Evolutionary conservation across 1,140 invertebrate species (phyloP), one percentile per base, ranked within the genome.

Genomic region (Triops cancriformis): DNA sequence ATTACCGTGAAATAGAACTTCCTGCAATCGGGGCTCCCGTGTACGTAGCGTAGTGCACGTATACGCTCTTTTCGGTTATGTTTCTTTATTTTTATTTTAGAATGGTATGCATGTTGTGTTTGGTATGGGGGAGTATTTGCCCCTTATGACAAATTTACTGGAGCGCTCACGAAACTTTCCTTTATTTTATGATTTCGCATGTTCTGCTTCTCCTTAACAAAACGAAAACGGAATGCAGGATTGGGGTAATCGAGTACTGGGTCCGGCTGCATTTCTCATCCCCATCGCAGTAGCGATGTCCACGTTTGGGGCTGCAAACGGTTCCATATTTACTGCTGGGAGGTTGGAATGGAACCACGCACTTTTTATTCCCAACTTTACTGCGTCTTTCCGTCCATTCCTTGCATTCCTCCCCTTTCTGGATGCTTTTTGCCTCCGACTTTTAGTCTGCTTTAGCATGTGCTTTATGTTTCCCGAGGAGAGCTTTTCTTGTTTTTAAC

Each of bases 251-350:
- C 37, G 43, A 76, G 42, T 28, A 11, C 28, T 93, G 0, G 88
- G 89, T 0, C 84, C 85, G 0, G 85, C 88, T 64, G 85, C 85
- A 64, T 90, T 91, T 75, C 76, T 89, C 0, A 91, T 93, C 80
- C 91, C 92, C 0, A 80, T 93, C 0, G 90, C 91, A 3, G 91
- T 93, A 5, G 90, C 90, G 10, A 84, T 92, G 10, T 89, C 91
- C 2, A 91, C 91, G 0, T 93, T 93, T 80, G 91, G 92, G 0
- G 92, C 91, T 81, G 90, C 90, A 18, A 86, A 92, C 80, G 91
- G 91, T 80, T 85, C 92, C 1, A 91, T 92, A 81, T 93, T 93
- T 81, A 89, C 91, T 73, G 89, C 92, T 26, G 89, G 91, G 12
- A 88, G 90, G 86, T 89, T 82, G 82, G 27, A 72, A 14, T 73